Base-by-base conservation (phyloP, 2,113 vertebrate genomes). In the Nycticryphes semicollaris region DNA sequence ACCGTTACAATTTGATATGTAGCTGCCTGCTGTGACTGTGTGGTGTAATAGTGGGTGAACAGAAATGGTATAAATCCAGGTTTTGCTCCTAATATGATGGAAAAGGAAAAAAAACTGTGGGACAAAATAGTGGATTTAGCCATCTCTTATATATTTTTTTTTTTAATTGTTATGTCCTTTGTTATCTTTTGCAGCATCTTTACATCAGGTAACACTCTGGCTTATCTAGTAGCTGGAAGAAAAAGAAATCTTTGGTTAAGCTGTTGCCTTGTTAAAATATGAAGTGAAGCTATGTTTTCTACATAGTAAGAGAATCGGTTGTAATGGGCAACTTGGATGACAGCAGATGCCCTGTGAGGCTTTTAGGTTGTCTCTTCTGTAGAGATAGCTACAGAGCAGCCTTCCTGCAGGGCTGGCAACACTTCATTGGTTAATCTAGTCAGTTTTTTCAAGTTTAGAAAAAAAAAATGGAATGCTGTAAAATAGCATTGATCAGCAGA, bases 281-380 rank as follows among this genome's bases (percentile, higher is more conserved):
- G 27, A 72, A 72, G 37, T 31, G 39, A 64, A 77, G 27, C 39
- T 51, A 0, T 50, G 12, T 39, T 72, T 94, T 78, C 33, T 84
- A 53, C 30, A 9, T 67, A 68, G 21, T 79, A 59, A 76, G 43
- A 60, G 33, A 80, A 78, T n/a, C 59, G 70, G 11, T 82, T 64
- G 21, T 60, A 59, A 30, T 1, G 0, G 37, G 21, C 0, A 1
- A 16, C 72, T 75, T 74, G 39, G 56, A 39, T 51, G 43, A 17
- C 13, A 48, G 69, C 87, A 89, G 62, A 53, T 93, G 69, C 39
- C 24, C 54, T 51, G 37, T 69, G 84, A 66, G 13, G 17, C 64
- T 82, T 87, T n/a, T 75, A 82, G 82, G 20, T 62, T 95, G 51
- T 51, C 30, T 57, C 12, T 91, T 27, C 60, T 84, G 57, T 35